Percentiles rank a stretch among this genome's conserved stretches.
These are phyloP conservation scores for Sarcophaga subvicina DNA, from an alignment of 2,888 invertebrate species.

Conservation along the genomic window DNA sequence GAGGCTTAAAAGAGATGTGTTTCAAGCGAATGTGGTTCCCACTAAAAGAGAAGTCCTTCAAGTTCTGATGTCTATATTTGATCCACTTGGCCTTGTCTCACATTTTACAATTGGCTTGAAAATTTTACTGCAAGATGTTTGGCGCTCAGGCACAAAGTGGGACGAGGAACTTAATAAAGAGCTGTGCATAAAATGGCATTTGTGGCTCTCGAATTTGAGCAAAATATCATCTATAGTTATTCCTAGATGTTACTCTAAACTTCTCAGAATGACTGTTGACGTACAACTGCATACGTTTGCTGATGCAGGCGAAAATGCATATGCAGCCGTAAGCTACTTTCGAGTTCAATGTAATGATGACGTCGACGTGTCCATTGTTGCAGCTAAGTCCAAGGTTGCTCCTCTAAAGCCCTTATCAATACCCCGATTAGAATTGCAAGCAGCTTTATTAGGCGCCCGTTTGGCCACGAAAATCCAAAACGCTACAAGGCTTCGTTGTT, in stretches of 20 bases:
- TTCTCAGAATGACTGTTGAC: background rate
- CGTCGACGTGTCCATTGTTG: background rate
- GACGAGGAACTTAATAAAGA: background rate
- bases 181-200: background rate
- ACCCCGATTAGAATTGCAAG: background rate
- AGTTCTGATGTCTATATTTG: constrained; percentile 25
- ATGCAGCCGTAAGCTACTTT: constrained; percentile 53
- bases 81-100: constrained; percentile 16
- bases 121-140: constrained; percentile 26
- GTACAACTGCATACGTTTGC: constrained; percentile 51
- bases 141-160: constrained; percentile 31
- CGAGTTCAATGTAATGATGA: background rate
- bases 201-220: background rate
- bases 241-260: constrained; percentile 22
- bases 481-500: background rate
- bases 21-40: background rate
- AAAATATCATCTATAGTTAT: constrained; percentile 1
- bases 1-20: constrained; percentile 5
- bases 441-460: background rate
- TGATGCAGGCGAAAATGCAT: constrained; percentile 42
- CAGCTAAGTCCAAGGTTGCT: background rate
- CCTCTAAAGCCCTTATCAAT: background rate
- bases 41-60: constrained; percentile 35
- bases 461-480: constrained; percentile 1
- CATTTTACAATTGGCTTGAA: constrained; percentile 4